Evolutionary conservation across 2,888 invertebrate genomes (phyloP).

Genomic region (Homarus gammarus): DNA sequence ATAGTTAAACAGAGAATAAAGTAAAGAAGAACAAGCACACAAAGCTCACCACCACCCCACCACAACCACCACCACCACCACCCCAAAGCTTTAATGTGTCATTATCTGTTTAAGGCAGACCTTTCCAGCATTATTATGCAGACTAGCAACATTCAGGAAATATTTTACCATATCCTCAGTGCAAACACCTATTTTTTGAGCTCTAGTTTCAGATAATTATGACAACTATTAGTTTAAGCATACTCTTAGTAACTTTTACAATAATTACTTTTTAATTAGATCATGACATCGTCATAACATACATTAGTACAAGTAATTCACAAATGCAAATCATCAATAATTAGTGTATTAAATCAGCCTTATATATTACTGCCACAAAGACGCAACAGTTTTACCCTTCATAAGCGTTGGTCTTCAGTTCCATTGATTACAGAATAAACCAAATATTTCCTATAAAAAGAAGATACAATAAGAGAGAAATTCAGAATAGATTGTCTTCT

Average conservation of each 20-base stretch:
- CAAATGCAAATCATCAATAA: not conserved
- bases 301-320: conserved; percentile 30
- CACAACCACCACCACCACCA: not conserved
- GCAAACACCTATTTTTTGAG: too few species aligned
- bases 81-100: not conserved
- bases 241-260: not conserved
- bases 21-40: not conserved
- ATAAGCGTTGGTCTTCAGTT: conserved; percentile 20
- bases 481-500: not conserved
- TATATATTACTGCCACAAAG: not conserved
- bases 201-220: not conserved
- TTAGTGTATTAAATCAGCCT: conserved; percentile 12
- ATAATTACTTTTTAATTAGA: not conserved
- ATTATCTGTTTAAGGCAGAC: not conserved
- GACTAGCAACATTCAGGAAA: not conserved
- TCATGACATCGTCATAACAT: not conserved
- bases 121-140: not conserved
- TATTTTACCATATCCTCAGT: too few species aligned
- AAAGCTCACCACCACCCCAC: not conserved
- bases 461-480: conserved; percentile 14
- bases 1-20: not conserved
- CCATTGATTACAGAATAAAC: conserved; percentile 65
- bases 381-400: conserved; percentile 23
- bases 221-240: not conserved
- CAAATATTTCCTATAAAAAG: conserved; percentile 71